Percentiles rank a stretch among this genome's conserved stretches.
phyloP scores from a whole-genome alignment of 2,113 vertebrate genomes.

The Boulengeromyrus knoepffleri region DNA sequence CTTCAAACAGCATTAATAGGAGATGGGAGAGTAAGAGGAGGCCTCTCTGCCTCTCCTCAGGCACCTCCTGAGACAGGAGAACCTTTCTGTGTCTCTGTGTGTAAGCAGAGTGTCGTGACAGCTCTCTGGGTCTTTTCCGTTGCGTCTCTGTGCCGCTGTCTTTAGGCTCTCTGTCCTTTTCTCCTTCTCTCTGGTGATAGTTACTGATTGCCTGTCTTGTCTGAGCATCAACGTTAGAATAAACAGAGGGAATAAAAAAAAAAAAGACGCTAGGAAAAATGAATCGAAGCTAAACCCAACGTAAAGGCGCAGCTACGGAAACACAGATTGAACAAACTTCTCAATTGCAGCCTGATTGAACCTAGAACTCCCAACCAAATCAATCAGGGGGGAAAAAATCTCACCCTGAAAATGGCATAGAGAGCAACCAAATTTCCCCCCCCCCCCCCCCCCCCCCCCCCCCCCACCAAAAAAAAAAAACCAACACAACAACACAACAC shows the following conservation, averaged over 20 bases:
- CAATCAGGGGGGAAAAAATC: background rate
- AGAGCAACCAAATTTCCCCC: too few relatives aligned
- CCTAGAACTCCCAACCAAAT: slow-evolving; percentile 61
- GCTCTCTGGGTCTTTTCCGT: slow-evolving; percentile 53
- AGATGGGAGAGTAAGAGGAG: slow-evolving; percentile 21
- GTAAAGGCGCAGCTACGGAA: slow-evolving; percentile 24
- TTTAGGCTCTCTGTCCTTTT: slow-evolving; percentile 51
- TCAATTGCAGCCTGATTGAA: slow-evolving; percentile 99
- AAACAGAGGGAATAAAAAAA: slow-evolving; percentile 49
- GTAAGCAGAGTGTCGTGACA: slow-evolving; percentile 54
- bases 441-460: too few relatives aligned
- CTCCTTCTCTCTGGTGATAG: slow-evolving; percentile 88
- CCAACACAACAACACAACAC: too few relatives aligned
- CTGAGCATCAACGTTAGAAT: slow-evolving; percentile 70
- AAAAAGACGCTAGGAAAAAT: background rate
- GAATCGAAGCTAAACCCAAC: slow-evolving; percentile 12
- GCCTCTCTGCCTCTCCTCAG: slow-evolving; percentile 19
- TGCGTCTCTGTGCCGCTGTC: slow-evolving; percentile 56
- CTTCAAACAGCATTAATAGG: slow-evolving; percentile 15
- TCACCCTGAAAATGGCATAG: slow-evolving; percentile 17
- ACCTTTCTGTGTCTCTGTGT: slow-evolving; percentile 50
- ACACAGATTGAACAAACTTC: slow-evolving; percentile 70
- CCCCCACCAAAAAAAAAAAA: too few relatives aligned
- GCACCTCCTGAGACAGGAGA: slow-evolving; percentile 18
- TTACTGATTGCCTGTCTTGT: slow-evolving; percentile 99